phyloP scores from a whole-genome alignment of 2,888 invertebrate genomes.

The Dione juno region DNA sequence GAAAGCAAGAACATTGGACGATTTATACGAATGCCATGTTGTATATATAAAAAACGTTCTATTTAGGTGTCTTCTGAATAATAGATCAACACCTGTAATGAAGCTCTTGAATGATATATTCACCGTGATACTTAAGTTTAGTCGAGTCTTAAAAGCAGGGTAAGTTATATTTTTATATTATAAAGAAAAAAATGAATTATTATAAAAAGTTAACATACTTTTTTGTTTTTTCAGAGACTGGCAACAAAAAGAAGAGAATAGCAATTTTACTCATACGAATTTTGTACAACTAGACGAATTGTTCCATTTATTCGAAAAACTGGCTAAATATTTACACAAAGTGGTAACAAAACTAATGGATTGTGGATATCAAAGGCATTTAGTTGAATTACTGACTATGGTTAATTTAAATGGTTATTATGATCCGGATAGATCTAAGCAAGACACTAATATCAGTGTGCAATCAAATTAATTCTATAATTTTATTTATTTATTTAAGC shows the following conservation, averaged over 20 bases:
- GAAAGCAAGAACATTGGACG: slow-evolving; percentile 87
- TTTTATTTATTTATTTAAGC: background rate
- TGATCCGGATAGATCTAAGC: slow-evolving; percentile 64
- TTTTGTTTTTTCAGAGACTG: slow-evolving; percentile 72
- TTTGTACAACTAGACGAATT: slow-evolving; percentile 83
- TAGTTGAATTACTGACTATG: slow-evolving; percentile 86
- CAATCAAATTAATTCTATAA: slow-evolving; percentile 44
- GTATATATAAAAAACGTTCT: slow-evolving; percentile 89
- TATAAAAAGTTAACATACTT: background rate
- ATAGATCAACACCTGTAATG: slow-evolving; percentile 86
- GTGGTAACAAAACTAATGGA: slow-evolving; percentile 85
- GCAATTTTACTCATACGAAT: slow-evolving; percentile 83
- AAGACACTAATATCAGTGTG: slow-evolving; percentile 57
- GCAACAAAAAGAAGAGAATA: slow-evolving; percentile 75
- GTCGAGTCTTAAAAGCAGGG: slow-evolving; percentile 83
- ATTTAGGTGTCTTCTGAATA: slow-evolving; percentile 89
- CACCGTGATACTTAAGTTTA: slow-evolving; percentile 88
- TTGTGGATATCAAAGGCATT: slow-evolving; percentile 86
- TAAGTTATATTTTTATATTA: slow-evolving; percentile 52
- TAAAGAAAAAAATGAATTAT: too few relatives aligned
- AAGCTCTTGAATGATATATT: slow-evolving; percentile 88
- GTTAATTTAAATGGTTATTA: slow-evolving; percentile 86
- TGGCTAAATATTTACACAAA: slow-evolving; percentile 85
- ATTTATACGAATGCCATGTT: slow-evolving; percentile 88
- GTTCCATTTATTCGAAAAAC: slow-evolving; percentile 84